phyloP scores from a whole-genome alignment of 2,113 vertebrate species.

The Hippocampus abdominalis region DNA sequence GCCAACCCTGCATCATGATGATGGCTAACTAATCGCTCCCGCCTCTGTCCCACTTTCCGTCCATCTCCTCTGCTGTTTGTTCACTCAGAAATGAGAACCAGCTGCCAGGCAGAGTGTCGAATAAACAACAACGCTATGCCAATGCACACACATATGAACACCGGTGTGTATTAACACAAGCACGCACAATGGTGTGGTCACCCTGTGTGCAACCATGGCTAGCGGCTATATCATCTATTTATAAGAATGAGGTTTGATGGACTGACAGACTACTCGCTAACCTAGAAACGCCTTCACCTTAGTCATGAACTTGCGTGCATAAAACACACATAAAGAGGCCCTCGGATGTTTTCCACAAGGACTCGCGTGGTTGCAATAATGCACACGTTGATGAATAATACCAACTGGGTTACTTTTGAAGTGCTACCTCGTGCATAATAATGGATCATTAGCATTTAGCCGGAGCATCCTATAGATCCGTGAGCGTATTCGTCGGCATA shows the following conservation, averaged over 20 bases:
- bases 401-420: slow-evolving; percentile 21
- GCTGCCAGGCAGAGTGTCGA: slow-evolving; percentile 52
- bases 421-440: slow-evolving; percentile 24
- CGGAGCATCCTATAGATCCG: slow-evolving; percentile 2
- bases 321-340: slow-evolving; percentile 18
- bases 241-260: slow-evolving; percentile 63
- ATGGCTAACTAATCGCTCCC: background rate
- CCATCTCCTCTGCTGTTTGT: slow-evolving; percentile 51
- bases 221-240: slow-evolving; percentile 57
- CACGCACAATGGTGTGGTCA: slow-evolving; percentile 18
- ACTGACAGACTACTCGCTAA: slow-evolving; percentile 52
- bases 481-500: slow-evolving; percentile 5
- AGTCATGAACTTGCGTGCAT: slow-evolving; percentile 21
- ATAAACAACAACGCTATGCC: slow-evolving; percentile 63
- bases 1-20: slow-evolving; percentile 15
- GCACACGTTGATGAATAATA: slow-evolving; percentile 16
- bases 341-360: slow-evolving; percentile 37
- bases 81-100: slow-evolving; percentile 56
- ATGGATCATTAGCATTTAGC: slow-evolving; percentile 34
- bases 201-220: slow-evolving; percentile 38
- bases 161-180: slow-evolving; percentile 10
- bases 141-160: slow-evolving; percentile 44
- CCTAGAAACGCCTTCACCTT: slow-evolving; percentile 62
- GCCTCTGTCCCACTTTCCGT: slow-evolving; percentile 20
- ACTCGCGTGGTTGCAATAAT: slow-evolving; percentile 20